Percentiles rank a stretch among this genome's conserved stretches.
Evolutionary conservation across 2,888 invertebrate species (phyloP).

Genomic region (Hofmannophila pseudospretella): DNA sequence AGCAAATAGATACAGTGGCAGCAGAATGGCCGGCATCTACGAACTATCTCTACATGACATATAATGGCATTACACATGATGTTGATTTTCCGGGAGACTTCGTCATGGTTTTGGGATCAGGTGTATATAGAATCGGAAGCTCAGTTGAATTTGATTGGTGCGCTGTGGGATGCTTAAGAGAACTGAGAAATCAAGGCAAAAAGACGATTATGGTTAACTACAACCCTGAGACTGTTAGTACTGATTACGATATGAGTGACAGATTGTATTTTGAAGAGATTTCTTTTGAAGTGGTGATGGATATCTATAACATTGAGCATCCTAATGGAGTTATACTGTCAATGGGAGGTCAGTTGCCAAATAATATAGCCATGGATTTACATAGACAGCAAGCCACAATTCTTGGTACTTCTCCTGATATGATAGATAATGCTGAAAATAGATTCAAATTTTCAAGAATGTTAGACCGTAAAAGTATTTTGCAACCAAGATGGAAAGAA

Average conservation of each 20-base stretch:
- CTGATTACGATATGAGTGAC: slow-evolving; percentile 99
- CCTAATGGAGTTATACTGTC: slow-evolving; percentile 97
- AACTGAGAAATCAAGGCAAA: slow-evolving; percentile 89
- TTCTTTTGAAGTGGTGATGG: slow-evolving; percentile 98
- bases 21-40: slow-evolving; percentile 99
- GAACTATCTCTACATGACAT: slow-evolving; percentile 98
- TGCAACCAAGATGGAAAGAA: slow-evolving; percentile 98
- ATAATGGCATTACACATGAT: slow-evolving; percentile 92
- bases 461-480: slow-evolving; percentile 95
- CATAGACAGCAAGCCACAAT: slow-evolving; percentile 94
- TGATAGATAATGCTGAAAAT: slow-evolving; percentile 98
- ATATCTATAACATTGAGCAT: slow-evolving; percentile 95
- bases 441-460: slow-evolving; percentile 99
- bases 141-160: slow-evolving; percentile 99
- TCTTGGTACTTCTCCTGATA: slow-evolving; percentile 96
- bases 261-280: slow-evolving; percentile 99
- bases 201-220: slow-evolving; percentile 99
- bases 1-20: slow-evolving; percentile 99
- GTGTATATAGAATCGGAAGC: slow-evolving; percentile 98
- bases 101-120: slow-evolving; percentile 95
- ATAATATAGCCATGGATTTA: slow-evolving; percentile 99
- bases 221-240: slow-evolving; percentile 99
- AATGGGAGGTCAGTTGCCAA: slow-evolving; percentile 99
- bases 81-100: slow-evolving; percentile 87
- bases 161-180: slow-evolving; percentile 96